A percentile compares a stretch with the other conserved stretches of the same genome.
phyloP scores from a whole-genome alignment of 2,888 invertebrate species.

The Daptonema setosum region DNA sequence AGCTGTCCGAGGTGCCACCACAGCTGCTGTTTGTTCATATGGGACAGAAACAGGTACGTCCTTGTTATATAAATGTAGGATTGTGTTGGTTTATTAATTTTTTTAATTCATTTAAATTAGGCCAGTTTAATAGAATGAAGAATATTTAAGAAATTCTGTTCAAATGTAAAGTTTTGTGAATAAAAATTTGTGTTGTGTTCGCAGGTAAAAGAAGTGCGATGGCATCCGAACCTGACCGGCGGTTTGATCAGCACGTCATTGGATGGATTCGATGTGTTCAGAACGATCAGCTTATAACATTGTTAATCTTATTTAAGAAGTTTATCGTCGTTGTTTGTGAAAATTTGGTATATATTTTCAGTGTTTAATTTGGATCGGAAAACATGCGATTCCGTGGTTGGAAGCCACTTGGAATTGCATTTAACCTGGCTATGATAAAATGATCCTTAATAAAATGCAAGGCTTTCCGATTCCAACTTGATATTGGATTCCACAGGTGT shows the following conservation, averaged over 20 bases:
- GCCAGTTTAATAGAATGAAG: too few relatives aligned
- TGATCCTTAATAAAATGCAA: too few relatives aligned
- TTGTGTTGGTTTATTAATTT: too few relatives aligned
- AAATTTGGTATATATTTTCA: neutral
- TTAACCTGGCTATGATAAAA: too few relatives aligned
- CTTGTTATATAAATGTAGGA: too few relatives aligned
- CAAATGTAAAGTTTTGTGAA: too few relatives aligned
- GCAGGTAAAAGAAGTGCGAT: constrained; percentile 94
- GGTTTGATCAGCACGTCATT: constrained; percentile 76
- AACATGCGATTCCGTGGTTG: neutral
- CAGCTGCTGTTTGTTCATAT: constrained; percentile 91
- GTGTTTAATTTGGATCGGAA: neutral
- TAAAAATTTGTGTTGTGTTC: too few relatives aligned
- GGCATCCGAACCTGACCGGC: constrained; percentile 88
- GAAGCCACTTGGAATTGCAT: too few relatives aligned
- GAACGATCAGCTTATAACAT: constrained; percentile 81
- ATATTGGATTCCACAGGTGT: too few relatives aligned
- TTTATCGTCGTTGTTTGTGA: neutral
- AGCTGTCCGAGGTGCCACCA: constrained; percentile 50
- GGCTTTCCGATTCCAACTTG: too few relatives aligned
- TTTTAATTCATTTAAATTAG: too few relatives aligned
- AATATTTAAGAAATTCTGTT: too few relatives aligned
- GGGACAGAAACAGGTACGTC: constrained; percentile 84
- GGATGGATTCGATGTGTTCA: constrained; percentile 85
- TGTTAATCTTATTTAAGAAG: neutral